Conservation (phyloP, 2,113 vertebrate genomes). For the Sinocyclocheilus anshuiensis region DNA sequence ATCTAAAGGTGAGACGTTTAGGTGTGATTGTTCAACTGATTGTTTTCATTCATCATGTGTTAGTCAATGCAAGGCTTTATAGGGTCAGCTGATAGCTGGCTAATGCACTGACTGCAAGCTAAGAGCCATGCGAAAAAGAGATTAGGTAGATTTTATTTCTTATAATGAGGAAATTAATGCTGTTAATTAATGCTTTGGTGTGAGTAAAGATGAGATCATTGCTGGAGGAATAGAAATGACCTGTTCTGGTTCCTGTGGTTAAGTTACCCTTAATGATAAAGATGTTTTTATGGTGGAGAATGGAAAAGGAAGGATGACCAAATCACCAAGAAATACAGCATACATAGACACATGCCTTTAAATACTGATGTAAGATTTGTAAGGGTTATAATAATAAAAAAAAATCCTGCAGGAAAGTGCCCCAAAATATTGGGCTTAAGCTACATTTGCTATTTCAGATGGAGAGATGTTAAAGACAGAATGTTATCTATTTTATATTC, state of each 20-base stretch:
- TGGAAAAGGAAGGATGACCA: neutral
- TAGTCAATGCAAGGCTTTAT: neutral
- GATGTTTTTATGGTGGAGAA: too few species aligned
- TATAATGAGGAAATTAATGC: neutral
- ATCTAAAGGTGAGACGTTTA: neutral
- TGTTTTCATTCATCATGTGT: neutral
- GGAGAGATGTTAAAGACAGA: constrained; percentile 11
- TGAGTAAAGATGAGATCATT: neutral
- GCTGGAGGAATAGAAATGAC: neutral
- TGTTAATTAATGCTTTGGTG: neutral
- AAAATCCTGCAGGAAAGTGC: neutral
- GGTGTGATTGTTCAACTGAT: neutral
- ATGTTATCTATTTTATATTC: constrained; percentile 19
- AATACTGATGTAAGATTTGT: constrained; percentile 3
- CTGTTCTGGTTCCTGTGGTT: too few species aligned
- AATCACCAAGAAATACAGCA: neutral
- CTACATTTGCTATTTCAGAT: constrained; percentile 6
- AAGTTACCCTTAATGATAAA: too few species aligned
- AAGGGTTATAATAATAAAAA: neutral
- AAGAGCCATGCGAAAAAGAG: neutral
- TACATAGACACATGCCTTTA: neutral
- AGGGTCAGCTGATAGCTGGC: neutral
- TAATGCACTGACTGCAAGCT: neutral
- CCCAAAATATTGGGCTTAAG: neutral
- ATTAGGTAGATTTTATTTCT: neutral